Evolutionary conservation across 2,113 vertebrate species (phyloP).

Genomic region (Neodontobutis hainanensis): DNA sequence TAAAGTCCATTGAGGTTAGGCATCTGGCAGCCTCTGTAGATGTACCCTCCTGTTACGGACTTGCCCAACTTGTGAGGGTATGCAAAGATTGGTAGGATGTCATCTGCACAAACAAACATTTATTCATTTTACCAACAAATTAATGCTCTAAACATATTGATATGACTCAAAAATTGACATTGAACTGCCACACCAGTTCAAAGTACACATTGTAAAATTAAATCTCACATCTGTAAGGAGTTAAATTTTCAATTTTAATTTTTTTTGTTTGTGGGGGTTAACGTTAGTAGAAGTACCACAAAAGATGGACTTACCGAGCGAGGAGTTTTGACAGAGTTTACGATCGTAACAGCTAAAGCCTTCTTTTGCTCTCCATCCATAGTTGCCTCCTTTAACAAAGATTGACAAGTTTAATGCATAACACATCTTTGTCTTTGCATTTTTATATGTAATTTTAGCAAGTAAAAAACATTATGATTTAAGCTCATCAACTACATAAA

Average conservation of each 20-base stretch:
- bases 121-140: slow-evolving; percentile 1
- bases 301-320: slow-evolving; percentile 73
- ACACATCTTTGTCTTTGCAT: not conserved
- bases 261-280: not conserved
- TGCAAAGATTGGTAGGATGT: slow-evolving; percentile 83
- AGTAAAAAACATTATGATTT: too few species aligned
- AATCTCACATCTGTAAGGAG: not conserved
- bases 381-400: slow-evolving; percentile 77
- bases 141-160: not conserved
- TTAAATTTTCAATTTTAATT: not conserved
- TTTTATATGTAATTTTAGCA: too few species aligned
- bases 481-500: too few species aligned
- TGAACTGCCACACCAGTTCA: not conserved
- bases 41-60: slow-evolving; percentile 84
- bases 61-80: slow-evolving; percentile 83
- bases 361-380: slow-evolving; percentile 85
- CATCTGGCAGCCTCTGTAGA: slow-evolving; percentile 85
- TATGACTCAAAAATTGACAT: too few species aligned
- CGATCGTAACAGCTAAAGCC: slow-evolving; percentile 85
- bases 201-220: not conserved
- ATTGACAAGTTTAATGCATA: slow-evolving; percentile 5
- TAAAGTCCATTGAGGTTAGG: slow-evolving; percentile 84
- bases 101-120: slow-evolving; percentile 66
- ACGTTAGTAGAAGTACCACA: not conserved
- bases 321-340: slow-evolving; percentile 81